phyloP scores from a whole-genome alignment of 2,113 vertebrate genomes.

The Syngnathus scovelli region DNA sequence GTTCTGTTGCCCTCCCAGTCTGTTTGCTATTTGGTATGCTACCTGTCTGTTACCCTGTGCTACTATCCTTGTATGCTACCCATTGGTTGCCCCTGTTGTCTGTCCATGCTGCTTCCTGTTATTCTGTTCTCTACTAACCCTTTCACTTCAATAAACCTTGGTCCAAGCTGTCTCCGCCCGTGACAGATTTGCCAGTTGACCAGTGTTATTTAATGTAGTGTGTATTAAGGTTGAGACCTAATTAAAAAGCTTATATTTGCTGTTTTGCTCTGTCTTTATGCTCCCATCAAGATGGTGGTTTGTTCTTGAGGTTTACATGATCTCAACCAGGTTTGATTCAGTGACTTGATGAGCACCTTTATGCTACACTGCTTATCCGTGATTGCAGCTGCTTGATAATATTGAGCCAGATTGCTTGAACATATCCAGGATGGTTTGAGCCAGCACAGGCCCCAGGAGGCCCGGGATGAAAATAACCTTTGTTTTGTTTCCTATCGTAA shows the following conservation, averaged over 20 bases:
- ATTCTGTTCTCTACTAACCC: too few species aligned
- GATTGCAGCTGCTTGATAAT: not conserved
- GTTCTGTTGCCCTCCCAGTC: too few species aligned
- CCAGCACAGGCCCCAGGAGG: not conserved
- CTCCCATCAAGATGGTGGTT: not conserved
- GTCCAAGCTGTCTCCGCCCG: too few species aligned
- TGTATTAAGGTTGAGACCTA: not conserved
- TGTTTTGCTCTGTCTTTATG: not conserved
- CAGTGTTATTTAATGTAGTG: not conserved
- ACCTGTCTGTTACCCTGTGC: too few species aligned
- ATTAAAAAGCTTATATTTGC: not conserved
- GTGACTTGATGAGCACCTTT: constrained; percentile 1
- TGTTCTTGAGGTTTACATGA: not conserved
- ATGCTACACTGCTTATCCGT: not conserved
- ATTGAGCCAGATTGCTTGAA: not conserved
- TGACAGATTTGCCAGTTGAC: too few species aligned
- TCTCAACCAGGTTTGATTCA: not conserved
- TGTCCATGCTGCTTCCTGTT: too few species aligned
- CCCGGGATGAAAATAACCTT: not conserved
- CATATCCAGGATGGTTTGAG: not conserved
- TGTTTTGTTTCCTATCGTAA: constrained; percentile 2
- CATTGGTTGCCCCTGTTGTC: too few species aligned
- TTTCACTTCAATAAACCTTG: too few species aligned
- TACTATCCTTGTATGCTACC: too few species aligned
- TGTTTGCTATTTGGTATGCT: too few species aligned